phyloP scores from a whole-genome alignment of 2,113 vertebrate genomes.

The Sinocyclocheilus anophthalmus region DNA sequence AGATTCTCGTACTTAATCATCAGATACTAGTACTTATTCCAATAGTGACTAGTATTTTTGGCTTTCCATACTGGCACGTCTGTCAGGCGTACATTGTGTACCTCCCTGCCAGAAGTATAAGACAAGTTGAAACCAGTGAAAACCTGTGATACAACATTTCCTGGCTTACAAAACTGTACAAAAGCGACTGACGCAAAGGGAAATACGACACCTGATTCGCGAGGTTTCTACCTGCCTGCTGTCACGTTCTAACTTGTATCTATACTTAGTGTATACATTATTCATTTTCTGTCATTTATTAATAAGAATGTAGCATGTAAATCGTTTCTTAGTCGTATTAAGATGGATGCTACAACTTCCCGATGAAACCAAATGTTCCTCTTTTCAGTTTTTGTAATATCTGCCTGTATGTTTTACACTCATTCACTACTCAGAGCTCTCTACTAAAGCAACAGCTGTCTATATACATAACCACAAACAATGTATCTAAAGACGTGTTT shows the following conservation, averaged over 20 bases:
- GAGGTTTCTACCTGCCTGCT: conserved; percentile 26
- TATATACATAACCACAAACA: background rate
- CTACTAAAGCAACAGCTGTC: background rate
- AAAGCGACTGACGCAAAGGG: background rate
- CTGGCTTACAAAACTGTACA: background rate
- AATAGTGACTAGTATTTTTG: too few relatives aligned
- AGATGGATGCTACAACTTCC: background rate
- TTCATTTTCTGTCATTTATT: background rate
- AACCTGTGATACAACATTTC: background rate
- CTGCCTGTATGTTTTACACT: background rate
- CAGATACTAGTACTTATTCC: too few relatives aligned
- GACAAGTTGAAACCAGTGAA: background rate
- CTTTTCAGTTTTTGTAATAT: background rate
- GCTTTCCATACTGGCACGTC: background rate
- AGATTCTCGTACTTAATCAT: too few relatives aligned
- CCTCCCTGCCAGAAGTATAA: background rate
- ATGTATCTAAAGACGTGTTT: background rate
- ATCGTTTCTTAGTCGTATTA: background rate
- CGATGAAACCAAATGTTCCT: background rate
- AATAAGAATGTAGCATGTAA: background rate
- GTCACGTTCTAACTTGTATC: conserved; percentile 26
- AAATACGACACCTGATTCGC: conserved; percentile 27
- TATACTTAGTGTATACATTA: background rate
- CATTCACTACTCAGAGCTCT: background rate
- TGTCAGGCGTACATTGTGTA: background rate